Evolutionary conservation across 2,888 invertebrate species (phyloP).

Genomic region (Portevinia maculata): DNA sequence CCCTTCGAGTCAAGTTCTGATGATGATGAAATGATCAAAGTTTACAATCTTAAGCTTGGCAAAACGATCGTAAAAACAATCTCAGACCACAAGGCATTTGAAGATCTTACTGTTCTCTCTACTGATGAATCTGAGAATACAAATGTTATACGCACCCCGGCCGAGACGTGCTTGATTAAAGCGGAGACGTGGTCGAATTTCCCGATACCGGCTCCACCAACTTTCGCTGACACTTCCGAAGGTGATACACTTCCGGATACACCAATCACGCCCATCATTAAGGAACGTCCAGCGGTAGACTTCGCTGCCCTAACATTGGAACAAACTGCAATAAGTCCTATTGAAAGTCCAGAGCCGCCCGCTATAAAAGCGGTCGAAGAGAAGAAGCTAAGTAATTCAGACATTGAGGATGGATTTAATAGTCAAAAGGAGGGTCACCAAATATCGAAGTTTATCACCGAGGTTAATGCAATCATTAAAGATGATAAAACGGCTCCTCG

Average conservation of each 20-base stretch:
- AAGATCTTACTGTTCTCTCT: conserved; percentile 69
- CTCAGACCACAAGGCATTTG: conserved; percentile 74
- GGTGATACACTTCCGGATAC: conserved; percentile 64
- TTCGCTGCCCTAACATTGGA: conserved; percentile 71
- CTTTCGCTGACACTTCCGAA: conserved; percentile 78
- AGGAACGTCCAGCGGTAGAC: conserved; percentile 74
- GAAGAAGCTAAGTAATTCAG: conserved; percentile 71
- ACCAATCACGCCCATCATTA: conserved; percentile 76
- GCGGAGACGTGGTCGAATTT: conserved; percentile 78
- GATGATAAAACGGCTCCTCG: background rate
- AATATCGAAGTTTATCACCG: conserved; percentile 7
- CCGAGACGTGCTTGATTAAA: conserved; percentile 39
- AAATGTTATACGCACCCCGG: conserved; percentile 67
- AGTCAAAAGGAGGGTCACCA: conserved; percentile 45
- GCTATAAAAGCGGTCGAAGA: conserved; percentile 24
- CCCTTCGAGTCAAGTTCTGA: conserved; percentile 81
- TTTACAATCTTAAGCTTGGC: conserved; percentile 82
- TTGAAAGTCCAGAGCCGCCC: conserved; percentile 31
- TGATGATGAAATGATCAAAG: conserved; percentile 81
- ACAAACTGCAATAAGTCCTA: conserved; percentile 23
- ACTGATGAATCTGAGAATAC: conserved; percentile 45
- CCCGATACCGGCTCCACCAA: conserved; percentile 80
- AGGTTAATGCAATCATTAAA: conserved; percentile 10
- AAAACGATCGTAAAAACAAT: conserved; percentile 78
- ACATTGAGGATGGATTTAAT: conserved; percentile 77